Percentiles rank a stretch among this genome's conserved stretches.
Evolutionary conservation across 1,140 invertebrate species (phyloP).

Genomic region (Vollenhovia emeryi): DNA sequence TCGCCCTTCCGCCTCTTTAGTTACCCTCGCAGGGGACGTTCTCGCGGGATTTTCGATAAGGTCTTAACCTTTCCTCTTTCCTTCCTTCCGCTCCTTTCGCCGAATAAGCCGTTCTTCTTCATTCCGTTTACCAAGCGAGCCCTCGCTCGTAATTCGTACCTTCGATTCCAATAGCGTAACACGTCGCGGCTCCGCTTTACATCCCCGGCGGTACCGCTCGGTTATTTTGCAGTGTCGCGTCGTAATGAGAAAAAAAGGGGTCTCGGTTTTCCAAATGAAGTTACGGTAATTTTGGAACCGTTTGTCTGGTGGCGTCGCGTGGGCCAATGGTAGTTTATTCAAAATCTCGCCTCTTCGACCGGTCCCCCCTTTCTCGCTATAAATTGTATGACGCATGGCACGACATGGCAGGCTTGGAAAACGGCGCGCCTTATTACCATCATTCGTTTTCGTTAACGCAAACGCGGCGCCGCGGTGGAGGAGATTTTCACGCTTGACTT

Average conservation of each 20-base stretch:
- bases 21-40: conserved; percentile 23
- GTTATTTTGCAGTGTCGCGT: conserved; percentile 11
- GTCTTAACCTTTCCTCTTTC: conserved; percentile 42
- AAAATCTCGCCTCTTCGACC: conserved; percentile 32
- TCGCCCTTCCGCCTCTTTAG: conserved; percentile 9
- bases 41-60: conserved; percentile 55
- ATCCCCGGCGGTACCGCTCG: neutral
- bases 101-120: conserved; percentile 53
- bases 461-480: conserved; percentile 29
- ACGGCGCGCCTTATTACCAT: conserved; percentile 54
- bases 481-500: conserved; percentile 58
- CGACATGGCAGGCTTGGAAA: conserved; percentile 39
- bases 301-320: neutral
- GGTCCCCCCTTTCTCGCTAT: conserved; percentile 12
- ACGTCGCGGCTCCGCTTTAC: neutral
- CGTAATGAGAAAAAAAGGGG: neutral
- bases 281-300: neutral
- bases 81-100: neutral
- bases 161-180: conserved; percentile 34
- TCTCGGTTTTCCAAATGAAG: neutral
- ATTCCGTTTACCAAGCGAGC: conserved; percentile 22
- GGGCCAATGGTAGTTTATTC: conserved; percentile 35
- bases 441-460: conserved; percentile 61
- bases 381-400: conserved; percentile 52
- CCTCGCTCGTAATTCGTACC: conserved; percentile 37